Percentiles rank a stretch among this genome's conserved stretches.
These are phyloP conservation scores for Drosophila sp. DNA, from an alignment of 1,140 invertebrate genomes.

Conservation along the genomic window DNA sequence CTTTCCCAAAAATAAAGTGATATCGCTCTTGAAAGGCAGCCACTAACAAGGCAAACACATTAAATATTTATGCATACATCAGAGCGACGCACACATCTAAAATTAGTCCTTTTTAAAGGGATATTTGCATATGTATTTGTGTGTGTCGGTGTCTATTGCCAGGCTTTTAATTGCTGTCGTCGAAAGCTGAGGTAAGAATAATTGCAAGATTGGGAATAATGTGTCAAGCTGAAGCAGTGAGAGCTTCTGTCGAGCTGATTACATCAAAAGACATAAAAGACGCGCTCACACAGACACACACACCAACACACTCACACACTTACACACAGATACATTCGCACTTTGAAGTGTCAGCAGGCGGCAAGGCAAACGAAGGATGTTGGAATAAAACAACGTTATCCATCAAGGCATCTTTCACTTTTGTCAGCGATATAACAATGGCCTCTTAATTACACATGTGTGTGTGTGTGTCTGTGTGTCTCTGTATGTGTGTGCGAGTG, in stretches of 20 bases:
- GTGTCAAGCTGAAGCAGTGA: constrained; percentile 53
- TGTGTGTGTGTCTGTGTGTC: constrained; percentile 25
- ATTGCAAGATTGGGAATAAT: constrained; percentile 81
- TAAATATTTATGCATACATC: constrained; percentile 76
- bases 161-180: constrained; percentile 75
- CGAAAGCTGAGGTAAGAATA: constrained; percentile 81
- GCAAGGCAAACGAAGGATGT: constrained; percentile 54
- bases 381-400: constrained; percentile 61
- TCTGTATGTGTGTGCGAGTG: constrained; percentile 48
- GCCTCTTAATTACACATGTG: constrained; percentile 82
- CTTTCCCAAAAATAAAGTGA: constrained; percentile 83
- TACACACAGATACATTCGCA: constrained; percentile 45
- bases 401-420: constrained; percentile 82
- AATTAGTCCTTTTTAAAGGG: constrained; percentile 59
- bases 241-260: constrained; percentile 58
- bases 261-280: constrained; percentile 64
- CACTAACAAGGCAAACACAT: constrained; percentile 82
- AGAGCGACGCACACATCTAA: constrained; percentile 29
- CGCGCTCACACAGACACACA: constrained; percentile 35
- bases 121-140: constrained; percentile 34
- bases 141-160: constrained; percentile 26
- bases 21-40: constrained; percentile 58
- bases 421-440: constrained; percentile 83
- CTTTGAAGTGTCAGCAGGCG: constrained; percentile 82
- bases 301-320: constrained; percentile 23